Conservation (phyloP, 1,140 invertebrate genomes). For the Glossosoma conforme region DNA sequence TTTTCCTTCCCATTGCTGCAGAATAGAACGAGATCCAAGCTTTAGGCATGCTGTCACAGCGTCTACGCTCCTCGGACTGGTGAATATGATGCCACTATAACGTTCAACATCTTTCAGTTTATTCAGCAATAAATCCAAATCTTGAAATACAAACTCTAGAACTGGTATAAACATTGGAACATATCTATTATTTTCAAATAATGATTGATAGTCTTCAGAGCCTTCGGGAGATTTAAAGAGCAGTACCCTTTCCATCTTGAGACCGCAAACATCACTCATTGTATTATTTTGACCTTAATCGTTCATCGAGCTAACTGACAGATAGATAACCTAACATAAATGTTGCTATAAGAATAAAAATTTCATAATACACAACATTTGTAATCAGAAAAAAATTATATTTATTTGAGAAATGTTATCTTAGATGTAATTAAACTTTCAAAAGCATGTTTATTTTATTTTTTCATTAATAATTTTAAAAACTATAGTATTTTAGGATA, state of each 20-base stretch:
- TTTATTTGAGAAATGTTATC: too few relatives aligned
- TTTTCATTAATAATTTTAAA: too few relatives aligned
- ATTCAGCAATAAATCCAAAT: slow-evolving; percentile 35
- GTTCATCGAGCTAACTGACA: too few relatives aligned
- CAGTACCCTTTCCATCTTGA: slow-evolving; percentile 16
- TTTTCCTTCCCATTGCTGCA: slow-evolving; percentile 37
- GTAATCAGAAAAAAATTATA: too few relatives aligned
- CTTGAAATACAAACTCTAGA: slow-evolving; percentile 41
- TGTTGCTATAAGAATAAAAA: not conserved
- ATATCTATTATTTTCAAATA: slow-evolving; percentile 14
- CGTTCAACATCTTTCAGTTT: slow-evolving; percentile 35
- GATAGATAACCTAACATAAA: too few relatives aligned
- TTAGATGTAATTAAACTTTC: too few relatives aligned
- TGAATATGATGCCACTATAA: slow-evolving; percentile 39
- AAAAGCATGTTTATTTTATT: too few relatives aligned
- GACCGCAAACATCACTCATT: not conserved
- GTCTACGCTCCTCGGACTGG: slow-evolving; percentile 44
- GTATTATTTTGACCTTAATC: too few relatives aligned
- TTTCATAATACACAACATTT: not conserved
- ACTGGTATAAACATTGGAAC: slow-evolving; percentile 17
- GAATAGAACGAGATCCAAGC: slow-evolving; percentile 13
- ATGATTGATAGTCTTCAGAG: slow-evolving; percentile 3
- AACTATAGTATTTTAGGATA: too few relatives aligned
- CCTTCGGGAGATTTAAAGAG: slow-evolving; percentile 17
- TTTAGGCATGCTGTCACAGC: slow-evolving; percentile 34